Evolutionary conservation across 2,797 vertebrate genomes (phyloP).

Genomic region (Pseudochromis fuscus): DNA sequence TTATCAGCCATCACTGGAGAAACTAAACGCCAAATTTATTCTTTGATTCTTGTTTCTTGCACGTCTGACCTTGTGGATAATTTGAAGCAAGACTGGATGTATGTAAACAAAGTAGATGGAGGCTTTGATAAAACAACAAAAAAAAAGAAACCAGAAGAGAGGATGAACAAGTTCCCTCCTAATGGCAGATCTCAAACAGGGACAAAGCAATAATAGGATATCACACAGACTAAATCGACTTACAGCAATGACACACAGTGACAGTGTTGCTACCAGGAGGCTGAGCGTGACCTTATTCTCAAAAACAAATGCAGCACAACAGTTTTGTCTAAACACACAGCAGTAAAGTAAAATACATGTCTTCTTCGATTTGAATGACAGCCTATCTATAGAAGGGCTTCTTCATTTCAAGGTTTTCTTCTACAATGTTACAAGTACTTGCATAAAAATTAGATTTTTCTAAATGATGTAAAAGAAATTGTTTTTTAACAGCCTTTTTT

Average conservation of each 20-base stretch:
- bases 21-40: conserved; percentile 36
- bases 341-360: background rate
- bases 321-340: conserved; percentile 17
- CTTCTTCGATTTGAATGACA: conserved; percentile 18
- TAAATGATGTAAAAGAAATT: background rate
- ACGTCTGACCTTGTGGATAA: conserved; percentile 44
- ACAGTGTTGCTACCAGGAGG: conserved; percentile 41
- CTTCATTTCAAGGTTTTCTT: background rate
- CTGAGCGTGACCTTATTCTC: conserved; percentile 45
- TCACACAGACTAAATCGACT: conserved; percentile 67
- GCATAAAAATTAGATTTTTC: background rate
- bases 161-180: conserved; percentile 51
- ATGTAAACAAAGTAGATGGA: conserved; percentile 34
- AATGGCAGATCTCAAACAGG: conserved; percentile 71
- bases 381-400: background rate
- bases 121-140: conserved; percentile 58
- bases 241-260: conserved; percentile 62
- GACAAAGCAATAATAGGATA: conserved; percentile 63
- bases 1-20: conserved; percentile 37
- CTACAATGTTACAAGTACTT: background rate
- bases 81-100: conserved; percentile 33
- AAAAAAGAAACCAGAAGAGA: conserved; percentile 63
- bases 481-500: background rate
- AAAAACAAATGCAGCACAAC: conserved; percentile 36
- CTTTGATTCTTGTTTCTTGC: conserved; percentile 26